Conservation (phyloP, 1,140 invertebrate species). For the Drosophila subobscura region DNA sequence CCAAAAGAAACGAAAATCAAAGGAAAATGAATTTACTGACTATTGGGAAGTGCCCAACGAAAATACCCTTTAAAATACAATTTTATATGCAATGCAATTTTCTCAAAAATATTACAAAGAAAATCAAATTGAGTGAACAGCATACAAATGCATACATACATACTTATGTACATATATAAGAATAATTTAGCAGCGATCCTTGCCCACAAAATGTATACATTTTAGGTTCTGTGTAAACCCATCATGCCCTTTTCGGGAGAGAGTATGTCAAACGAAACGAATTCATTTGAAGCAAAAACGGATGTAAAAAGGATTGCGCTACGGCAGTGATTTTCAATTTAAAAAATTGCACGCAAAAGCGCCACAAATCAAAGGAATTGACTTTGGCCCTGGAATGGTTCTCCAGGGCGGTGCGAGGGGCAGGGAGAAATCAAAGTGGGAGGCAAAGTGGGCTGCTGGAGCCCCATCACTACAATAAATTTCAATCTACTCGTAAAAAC, state of each 20-base stretch:
- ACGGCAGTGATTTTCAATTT: constrained; percentile 80
- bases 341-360: constrained; percentile 81
- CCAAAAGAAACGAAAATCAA: constrained; percentile 17
- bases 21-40: constrained; percentile 19
- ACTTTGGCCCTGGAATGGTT: constrained; percentile 50
- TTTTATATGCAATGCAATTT: no score
- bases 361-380: constrained; percentile 82
- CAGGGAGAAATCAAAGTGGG: background rate
- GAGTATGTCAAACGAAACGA: constrained; percentile 37
- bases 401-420: background rate
- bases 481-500: constrained; percentile 71
- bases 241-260: no score
- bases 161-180: no score
- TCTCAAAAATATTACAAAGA: no score
- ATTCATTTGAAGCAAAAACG: constrained; percentile 70
- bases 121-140: no score
- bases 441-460: constrained; percentile 17
- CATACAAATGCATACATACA: no score
- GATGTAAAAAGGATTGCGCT: constrained; percentile 78
- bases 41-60: no score
- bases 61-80: no score
- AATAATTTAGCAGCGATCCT: no score
- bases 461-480: constrained; percentile 67
- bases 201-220: no score
- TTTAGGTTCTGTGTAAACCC: no score